A percentile compares a stretch with the other conserved stretches of the same genome.
These are phyloP conservation scores for Acanthurus tractus DNA, from an alignment of 2,797 vertebrate species.

Conservation along the genomic window DNA sequence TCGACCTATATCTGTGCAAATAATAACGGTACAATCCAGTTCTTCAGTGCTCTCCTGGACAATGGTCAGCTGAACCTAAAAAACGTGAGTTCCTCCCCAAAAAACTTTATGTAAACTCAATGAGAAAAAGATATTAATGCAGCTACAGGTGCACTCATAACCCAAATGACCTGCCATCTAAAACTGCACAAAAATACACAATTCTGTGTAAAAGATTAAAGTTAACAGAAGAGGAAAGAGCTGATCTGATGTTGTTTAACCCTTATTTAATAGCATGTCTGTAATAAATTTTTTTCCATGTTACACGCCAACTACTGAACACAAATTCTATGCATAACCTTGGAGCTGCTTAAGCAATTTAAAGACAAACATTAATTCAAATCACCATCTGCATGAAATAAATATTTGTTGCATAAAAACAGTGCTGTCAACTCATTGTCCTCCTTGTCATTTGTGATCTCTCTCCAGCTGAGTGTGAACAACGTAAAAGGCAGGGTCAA, in stretches of 20 bases:
- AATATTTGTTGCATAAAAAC: neutral
- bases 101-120: too few species aligned
- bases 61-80: accelerated
- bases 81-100: conserved; percentile 23
- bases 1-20: conserved; percentile 65
- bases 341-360: neutral
- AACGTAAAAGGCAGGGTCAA: conserved; percentile 22
- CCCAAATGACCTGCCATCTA: neutral
- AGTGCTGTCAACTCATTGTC: neutral
- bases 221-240: neutral
- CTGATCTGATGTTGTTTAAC: neutral
- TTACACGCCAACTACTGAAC: neutral
- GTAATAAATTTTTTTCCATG: neutral
- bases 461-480: conserved; percentile 42
- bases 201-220: neutral
- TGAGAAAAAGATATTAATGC: too few species aligned
- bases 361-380: neutral
- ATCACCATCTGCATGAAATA: neutral
- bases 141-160: too few species aligned
- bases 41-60: neutral
- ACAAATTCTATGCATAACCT: neutral
- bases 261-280: neutral
- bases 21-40: accelerated
- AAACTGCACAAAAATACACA: neutral
- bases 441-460: neutral